Base-by-base conservation (phyloP, 92 coral and sea anemone species). In the Pocillopora grandis region DNA sequence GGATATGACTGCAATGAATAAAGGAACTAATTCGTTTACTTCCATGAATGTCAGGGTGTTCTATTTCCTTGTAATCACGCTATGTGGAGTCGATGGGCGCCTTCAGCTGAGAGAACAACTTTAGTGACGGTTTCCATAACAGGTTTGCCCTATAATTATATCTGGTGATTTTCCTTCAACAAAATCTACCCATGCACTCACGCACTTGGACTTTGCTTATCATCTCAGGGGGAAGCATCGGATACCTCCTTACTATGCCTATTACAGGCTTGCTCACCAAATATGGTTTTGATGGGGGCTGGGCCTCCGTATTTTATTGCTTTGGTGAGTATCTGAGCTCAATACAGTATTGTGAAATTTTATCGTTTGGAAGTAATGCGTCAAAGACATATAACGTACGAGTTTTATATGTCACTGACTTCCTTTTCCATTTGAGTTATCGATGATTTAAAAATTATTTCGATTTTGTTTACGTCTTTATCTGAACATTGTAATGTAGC, bases 221-320 rank as follows among this genome's bases (percentile, higher is more conserved):
- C 37, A 37, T 49, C 59, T 56, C 69, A 93, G 97, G 97, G 42
- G 88, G 90, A 18, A 92, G 98, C 2, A 87, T 91, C 6, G 98
- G 98, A 0, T 94, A 94, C 72, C 77, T 94, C 36, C 83, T 89
- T 0, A 94, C 95, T 3, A 94, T 94, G 98, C 98, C 98, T 10
- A 68, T 94, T 58, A 80, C 95, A 35, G 98, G 98, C 42, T 74
- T 94, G 60, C 72, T 94, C 76, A 91, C 95, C 75, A 94, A 94
- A 77, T 94, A 94, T 85, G 98, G 98, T 7, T 94, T 94, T 66
- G 98, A 94, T 62, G 95, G 98, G 23, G 98, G 98, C 75, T 94
- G 98, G 98, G 94, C 93, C 74, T 94, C 98, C 19, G 98, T 94
- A 0, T 93, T 93, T 77, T 93, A 93, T 83, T 93, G 98, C 81